phyloP scores from a whole-genome alignment of 2,888 invertebrate genomes.

The Luperina nickerlii region DNA sequence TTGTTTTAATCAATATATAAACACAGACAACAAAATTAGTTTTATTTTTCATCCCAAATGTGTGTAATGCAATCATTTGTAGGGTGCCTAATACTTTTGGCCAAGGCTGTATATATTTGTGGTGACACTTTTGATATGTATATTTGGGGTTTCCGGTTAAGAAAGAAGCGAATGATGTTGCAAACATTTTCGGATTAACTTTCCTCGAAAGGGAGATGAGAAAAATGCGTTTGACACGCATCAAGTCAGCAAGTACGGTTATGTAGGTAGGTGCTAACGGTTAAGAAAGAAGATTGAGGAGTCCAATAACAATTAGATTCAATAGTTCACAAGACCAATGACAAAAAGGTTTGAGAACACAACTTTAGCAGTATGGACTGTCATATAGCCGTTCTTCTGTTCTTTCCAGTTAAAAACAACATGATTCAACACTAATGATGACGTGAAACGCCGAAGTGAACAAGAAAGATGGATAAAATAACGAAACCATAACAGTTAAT shows the following conservation, averaged over 20 bases:
- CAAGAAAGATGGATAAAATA: neutral
- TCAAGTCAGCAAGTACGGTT: neutral
- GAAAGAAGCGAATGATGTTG: neutral
- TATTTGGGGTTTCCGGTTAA: neutral
- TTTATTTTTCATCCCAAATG: too few relatives aligned
- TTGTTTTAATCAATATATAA: too few relatives aligned
- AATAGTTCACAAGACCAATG: neutral
- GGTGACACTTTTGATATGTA: neutral
- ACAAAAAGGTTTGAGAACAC: constrained; percentile 7
- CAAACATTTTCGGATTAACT: neutral
- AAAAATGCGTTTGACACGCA: constrained; percentile 1
- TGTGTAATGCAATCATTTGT: too few relatives aligned
- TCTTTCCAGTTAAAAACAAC: neutral
- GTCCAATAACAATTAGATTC: neutral
- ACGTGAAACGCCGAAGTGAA: neutral
- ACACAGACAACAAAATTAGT: too few relatives aligned
- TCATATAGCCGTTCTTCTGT: neutral
- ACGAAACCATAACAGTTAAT: neutral
- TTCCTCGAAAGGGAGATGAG: constrained; percentile 8
- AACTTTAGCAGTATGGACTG: neutral
- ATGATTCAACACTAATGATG: neutral
- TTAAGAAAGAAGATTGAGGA: neutral
- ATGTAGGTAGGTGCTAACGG: neutral
- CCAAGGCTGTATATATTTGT: neutral
- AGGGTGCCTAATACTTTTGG: too few relatives aligned